phyloP scores from a whole-genome alignment of 2,113 vertebrate species.

The Bufo gargarizans region DNA sequence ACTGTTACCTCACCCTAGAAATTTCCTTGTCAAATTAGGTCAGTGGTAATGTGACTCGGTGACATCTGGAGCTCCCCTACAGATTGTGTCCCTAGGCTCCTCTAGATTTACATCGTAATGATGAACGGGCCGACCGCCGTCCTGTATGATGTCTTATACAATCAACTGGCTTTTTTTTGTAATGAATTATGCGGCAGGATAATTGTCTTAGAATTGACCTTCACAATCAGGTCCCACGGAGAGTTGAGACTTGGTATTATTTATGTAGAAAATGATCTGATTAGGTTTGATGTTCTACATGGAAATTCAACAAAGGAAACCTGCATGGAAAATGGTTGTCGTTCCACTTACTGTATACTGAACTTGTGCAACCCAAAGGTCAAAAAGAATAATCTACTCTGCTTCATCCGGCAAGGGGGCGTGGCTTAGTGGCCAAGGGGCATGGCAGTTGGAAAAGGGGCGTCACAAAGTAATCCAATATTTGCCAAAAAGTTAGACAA shows the following conservation, averaged over 20 bases:
- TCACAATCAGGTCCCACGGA: neutral
- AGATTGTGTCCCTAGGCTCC: neutral
- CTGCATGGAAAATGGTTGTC: neutral
- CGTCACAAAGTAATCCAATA: too few relatives aligned
- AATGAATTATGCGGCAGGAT: neutral
- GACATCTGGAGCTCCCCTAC: neutral
- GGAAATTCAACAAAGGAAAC: constrained; percentile 24
- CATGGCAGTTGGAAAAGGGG: too few relatives aligned
- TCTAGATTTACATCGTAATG: neutral
- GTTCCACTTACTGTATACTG: too few relatives aligned
- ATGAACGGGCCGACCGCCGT: neutral
- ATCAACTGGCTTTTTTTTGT: neutral
- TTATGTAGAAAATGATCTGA: neutral
- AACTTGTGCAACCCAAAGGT: too few relatives aligned
- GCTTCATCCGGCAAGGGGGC: too few relatives aligned
- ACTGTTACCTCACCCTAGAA: neutral
- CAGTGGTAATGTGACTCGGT: neutral
- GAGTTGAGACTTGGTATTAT: neutral
- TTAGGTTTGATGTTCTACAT: neutral
- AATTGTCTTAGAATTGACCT: constrained; percentile 1
- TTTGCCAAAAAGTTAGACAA: too few relatives aligned
- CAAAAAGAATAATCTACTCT: too few relatives aligned
- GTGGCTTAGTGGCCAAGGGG: too few relatives aligned
- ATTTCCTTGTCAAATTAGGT: neutral
- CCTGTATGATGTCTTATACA: neutral